Evolutionary conservation across 1,140 invertebrate species (phyloP).

Genomic region (Trinorchestia longiramus): DNA sequence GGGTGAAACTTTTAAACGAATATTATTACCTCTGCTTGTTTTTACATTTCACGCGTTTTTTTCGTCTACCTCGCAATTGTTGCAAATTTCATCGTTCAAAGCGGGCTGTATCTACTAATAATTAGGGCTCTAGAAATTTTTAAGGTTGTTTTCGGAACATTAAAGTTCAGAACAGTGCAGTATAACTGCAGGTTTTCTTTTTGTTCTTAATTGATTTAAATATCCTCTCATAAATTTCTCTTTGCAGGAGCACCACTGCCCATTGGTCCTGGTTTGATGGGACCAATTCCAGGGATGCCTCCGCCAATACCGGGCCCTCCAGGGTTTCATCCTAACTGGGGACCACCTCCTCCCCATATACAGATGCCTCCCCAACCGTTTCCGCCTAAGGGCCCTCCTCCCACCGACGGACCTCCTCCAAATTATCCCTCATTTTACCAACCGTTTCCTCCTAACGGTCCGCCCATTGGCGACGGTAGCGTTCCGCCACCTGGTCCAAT

Average conservation of each 20-base stretch:
- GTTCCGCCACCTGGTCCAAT: slow-evolving; percentile 22
- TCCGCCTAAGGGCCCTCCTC: slow-evolving; percentile 33
- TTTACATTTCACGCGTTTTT: too few relatives aligned
- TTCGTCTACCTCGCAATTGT: too few relatives aligned
- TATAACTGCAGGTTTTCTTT: too few relatives aligned
- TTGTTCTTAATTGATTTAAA: neutral
- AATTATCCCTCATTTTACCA: slow-evolving; percentile 48
- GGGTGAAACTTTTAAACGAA: too few relatives aligned
- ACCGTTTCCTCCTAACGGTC: slow-evolving; percentile 8
- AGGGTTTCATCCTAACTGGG: slow-evolving; percentile 28
- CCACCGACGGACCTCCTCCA: slow-evolving; percentile 25
- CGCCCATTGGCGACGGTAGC: slow-evolving; percentile 23
- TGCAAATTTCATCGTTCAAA: too few relatives aligned
- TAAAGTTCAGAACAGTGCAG: too few relatives aligned
- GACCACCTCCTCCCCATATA: slow-evolving; percentile 26
- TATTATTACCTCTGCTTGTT: too few relatives aligned
- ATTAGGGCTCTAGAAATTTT: too few relatives aligned
- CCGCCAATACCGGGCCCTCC: slow-evolving; percentile 15
- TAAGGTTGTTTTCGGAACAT: too few relatives aligned
- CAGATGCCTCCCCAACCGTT: slow-evolving; percentile 33
- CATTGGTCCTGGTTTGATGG: slow-evolving; percentile 29
- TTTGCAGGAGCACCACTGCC: slow-evolving; percentile 15
- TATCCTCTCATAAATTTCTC: neutral
- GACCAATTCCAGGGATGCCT: slow-evolving; percentile 28
- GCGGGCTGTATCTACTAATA: too few relatives aligned